phyloP scores from a whole-genome alignment of 1,140 invertebrate species.

The Microplitis mediator region DNA sequence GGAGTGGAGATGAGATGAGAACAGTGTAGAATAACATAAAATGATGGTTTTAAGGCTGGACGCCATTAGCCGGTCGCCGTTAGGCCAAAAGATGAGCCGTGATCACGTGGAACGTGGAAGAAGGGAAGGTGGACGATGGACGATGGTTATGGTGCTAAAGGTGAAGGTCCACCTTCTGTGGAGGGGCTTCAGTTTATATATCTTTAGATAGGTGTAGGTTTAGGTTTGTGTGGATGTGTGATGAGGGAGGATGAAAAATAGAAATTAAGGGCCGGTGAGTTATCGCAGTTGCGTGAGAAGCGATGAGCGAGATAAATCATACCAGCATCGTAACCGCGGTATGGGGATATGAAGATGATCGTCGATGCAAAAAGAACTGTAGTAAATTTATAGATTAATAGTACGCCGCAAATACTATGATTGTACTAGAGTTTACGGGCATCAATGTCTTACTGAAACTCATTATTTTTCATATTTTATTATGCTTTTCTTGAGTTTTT shows the following conservation, averaged over 20 bases:
- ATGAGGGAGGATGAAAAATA: conserved; percentile 50
- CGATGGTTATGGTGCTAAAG: no score
- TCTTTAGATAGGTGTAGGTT: no score
- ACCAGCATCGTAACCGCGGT: conserved; percentile 23
- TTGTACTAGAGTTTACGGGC: no score
- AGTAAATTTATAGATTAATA: background rate
- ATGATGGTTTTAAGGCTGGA: background rate
- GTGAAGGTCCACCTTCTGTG: no score
- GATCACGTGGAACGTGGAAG: background rate
- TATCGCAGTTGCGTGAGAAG: conserved; percentile 56
- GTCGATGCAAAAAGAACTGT: background rate
- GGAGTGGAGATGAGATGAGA: background rate
- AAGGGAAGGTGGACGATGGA: no score
- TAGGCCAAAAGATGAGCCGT: background rate
- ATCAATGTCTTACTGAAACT: no score
- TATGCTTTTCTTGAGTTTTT: no score
- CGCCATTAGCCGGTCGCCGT: background rate
- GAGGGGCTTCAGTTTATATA: no score
- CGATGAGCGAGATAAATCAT: conserved; percentile 53
- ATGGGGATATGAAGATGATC: background rate
- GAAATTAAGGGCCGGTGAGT: conserved; percentile 56
- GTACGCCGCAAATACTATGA: background rate
- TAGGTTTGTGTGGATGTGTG: no score
- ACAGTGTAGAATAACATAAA: background rate
- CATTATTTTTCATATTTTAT: no score